These are phyloP conservation scores for Calliopum simillimum DNA, from an alignment of 2,888 invertebrate genomes.

Conservation along the genomic window DNA sequence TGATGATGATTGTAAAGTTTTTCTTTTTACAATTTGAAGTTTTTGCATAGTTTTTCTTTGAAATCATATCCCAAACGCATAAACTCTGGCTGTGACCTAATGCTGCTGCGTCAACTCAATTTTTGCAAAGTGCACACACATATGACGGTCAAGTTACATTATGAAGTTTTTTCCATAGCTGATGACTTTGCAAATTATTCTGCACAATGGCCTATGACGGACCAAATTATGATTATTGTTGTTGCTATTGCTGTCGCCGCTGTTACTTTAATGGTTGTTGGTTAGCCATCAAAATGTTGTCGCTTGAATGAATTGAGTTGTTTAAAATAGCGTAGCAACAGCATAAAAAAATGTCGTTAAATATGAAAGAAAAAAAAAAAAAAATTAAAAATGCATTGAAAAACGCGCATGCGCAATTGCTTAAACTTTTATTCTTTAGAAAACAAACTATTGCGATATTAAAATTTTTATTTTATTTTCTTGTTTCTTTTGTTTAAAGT, in stretches of 20 bases:
- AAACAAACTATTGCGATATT: no score
- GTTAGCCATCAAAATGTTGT: conserved; percentile 14
- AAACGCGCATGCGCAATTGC: conserved; percentile 11
- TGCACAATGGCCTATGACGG: conserved; percentile 53
- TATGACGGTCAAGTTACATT: no score
- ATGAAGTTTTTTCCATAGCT: not conserved
- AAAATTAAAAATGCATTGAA: not conserved
- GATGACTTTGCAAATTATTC: conserved; percentile 45
- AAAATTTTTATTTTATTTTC: conserved; percentile 4
- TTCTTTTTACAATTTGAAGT: no score
- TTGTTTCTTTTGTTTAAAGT: conserved; percentile 15
- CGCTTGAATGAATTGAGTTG: conserved; percentile 22
- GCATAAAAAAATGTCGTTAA: not conserved
- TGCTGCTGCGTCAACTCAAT: no score
- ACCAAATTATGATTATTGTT: conserved; percentile 43
- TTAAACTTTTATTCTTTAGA: no score
- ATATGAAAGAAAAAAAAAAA: not conserved
- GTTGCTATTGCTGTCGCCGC: conserved; percentile 6
- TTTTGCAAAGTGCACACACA: no score
- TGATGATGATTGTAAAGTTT: no score
- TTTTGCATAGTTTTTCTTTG: no score
- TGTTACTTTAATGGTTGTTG: conserved; percentile 20
- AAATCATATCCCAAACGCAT: no score
- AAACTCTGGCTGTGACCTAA: no score
- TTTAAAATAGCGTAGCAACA: not conserved